Evolutionary conservation across 2,797 vertebrate species (phyloP), one percentile per base, ranked within the genome.

Genomic region (Dryobates pubescens): DNA sequence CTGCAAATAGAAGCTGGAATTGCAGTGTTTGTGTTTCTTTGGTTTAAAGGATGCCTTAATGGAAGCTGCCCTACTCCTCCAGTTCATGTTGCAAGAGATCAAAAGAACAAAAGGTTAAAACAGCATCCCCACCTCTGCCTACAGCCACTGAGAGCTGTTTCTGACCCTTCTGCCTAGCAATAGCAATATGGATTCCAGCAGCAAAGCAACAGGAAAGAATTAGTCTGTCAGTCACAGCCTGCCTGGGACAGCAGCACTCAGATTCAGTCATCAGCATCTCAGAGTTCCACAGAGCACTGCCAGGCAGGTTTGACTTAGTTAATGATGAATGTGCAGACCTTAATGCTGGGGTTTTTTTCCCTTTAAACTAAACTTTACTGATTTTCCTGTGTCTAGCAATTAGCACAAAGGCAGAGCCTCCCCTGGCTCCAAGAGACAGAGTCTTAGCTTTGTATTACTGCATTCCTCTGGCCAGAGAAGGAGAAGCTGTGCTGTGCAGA

Each of bases 31-130:
- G 54, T 27, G 59, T 94, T 94, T 93, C 27, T 74, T 82, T 43
- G 6, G 90, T 76, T 87, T n/a, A 75, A 82, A 86, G 58, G 76
- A 72, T 36, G 32, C 30, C 29, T 86, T 82, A 59, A 43, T 85
- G 69, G 61, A 81, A 94, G 76, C 73, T 88, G 11, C 36, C 30
- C 69, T 82, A 86, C 94, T 84, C 36, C 94, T 84, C 36, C n/a
- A 41, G 59, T 78, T 85, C 53, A 30, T 82, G 76, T 75, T 64
- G 51, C 34, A 79, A 47, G 27, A 72, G 47, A 49, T 69, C 59
- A 86, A 87, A 90, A 72, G 29, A 81, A 68, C 11, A 85, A 86
- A 86, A 82, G 13, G 29, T 89, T 94, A 90, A 90, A 93, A 86
- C 88, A 88, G 24, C 22, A 16, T 59, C 34, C 79, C 15, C 32